phyloP scores from a whole-genome alignment of 2,113 vertebrate genomes.

The Limanda limanda region DNA sequence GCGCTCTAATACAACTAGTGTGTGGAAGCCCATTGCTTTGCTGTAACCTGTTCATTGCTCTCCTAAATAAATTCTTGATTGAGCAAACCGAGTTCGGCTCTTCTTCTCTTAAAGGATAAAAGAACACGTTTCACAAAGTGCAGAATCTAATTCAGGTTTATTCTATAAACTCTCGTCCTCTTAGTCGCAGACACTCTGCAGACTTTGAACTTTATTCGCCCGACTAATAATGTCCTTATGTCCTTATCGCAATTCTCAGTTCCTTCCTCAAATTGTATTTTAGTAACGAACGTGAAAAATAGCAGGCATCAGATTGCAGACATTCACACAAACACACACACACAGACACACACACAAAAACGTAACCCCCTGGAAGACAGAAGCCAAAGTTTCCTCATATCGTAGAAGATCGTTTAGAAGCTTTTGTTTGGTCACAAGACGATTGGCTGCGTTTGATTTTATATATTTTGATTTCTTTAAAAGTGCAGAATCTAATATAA shows the following conservation, averaged over 20 bases:
- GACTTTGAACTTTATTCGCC: constrained; percentile 10
- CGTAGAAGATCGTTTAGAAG: no score
- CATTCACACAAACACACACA: constrained; percentile 19
- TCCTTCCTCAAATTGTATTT: constrained; percentile 46
- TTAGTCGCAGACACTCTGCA: not conserved
- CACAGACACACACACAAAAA: constrained; percentile 27
- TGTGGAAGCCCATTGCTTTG: no score
- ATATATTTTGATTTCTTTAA: not conserved
- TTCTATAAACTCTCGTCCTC: not conserved
- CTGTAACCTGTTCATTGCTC: no score
- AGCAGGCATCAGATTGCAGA: constrained; percentile 65
- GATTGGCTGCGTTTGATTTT: no score
- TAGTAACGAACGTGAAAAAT: constrained; percentile 65
- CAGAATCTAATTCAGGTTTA: not conserved
- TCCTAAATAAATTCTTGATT: no score
- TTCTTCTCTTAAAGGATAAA: no score
- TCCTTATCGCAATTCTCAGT: constrained; percentile 27
- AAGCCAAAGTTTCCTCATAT: not conserved
- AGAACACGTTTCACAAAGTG: no score
- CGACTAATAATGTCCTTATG: constrained; percentile 14
- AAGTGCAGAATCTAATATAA: not conserved
- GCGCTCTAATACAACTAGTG: no score
- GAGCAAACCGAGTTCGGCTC: no score
- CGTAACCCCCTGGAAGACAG: not conserved
- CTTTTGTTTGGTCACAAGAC: no score